Evolutionary conservation across 2,888 invertebrate genomes (phyloP), one percentile per base, ranked within the genome.

Genomic region (Dolichopus griseipennis): DNA sequence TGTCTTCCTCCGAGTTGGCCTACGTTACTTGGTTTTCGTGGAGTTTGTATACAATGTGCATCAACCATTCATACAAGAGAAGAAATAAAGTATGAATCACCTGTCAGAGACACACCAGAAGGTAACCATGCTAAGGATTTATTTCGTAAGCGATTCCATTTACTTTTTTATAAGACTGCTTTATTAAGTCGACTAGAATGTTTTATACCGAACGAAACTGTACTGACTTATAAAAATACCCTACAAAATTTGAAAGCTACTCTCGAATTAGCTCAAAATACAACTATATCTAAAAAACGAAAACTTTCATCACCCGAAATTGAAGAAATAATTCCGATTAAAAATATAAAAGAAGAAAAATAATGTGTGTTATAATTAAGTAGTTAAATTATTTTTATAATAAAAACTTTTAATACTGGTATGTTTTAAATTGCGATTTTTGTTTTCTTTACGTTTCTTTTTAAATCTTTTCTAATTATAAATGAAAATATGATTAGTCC

Each of bases 1-100:
- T 66, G 68, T 1, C 68, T 80, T 65, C 77, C 79, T 8, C 76
- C 79, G 1, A 81, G 72, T 69, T 80, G 75, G 75, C 74, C 75
- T 7, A 77, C 78, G 3, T 72, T 77, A 67, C 72, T 80, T 69
- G 80, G 76, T 0, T 76, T 81, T 37, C 77, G 81, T 0, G 76
- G 77, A 2, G 63, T 80, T 0, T 79, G 79, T 66, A 76, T 80
- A 67, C 72, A 75, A 21, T 66, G 73, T 0, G 69, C 72, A 7
- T 62, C 65, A 33, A 12, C 5, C 52, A 61, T 43, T 12, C 43
- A 64, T 18, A 61, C 63, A 9, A 27, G 61, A 43, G 67, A 61
- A 27, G 37, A 12, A 20, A 43, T 9, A 3, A n/a, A 12, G 10
- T 12, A 18, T 9, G 2, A 66, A 2, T 8, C 18, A 22, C 7